Percentiles rank a stretch among this genome's conserved stretches.
phyloP scores from a whole-genome alignment of 2,113 vertebrate species.

The Kryptolebias marmoratus region DNA sequence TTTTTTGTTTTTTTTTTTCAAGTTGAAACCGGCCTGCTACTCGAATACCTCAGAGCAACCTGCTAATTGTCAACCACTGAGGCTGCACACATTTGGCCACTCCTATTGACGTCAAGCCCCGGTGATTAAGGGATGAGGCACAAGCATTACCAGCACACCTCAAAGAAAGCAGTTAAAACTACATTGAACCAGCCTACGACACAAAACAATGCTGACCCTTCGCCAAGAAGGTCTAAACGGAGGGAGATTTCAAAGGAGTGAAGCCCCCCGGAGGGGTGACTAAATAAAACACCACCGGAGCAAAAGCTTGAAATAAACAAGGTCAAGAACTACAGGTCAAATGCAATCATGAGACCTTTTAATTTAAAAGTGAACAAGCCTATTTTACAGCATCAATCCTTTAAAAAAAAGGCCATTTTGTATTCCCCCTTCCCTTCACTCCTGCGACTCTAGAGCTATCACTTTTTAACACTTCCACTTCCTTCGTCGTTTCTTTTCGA shows the following conservation, averaged over 20 bases:
- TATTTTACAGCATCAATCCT: no score
- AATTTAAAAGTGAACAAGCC: not conserved
- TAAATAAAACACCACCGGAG: not conserved
- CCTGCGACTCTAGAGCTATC: not conserved
- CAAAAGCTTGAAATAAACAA: not conserved
- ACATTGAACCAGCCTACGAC: slow-evolving; percentile 15
- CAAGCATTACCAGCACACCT: slow-evolving; percentile 39
- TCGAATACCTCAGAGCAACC: slow-evolving; percentile 24
- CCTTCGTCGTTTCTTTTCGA: not conserved
- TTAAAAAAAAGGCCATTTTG: not conserved
- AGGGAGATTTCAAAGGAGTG: not conserved
- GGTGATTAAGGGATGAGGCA: slow-evolving; percentile 71
- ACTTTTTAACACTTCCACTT: not conserved
- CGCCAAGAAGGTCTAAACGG: not conserved
- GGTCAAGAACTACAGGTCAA: not conserved
- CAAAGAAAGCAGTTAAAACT: slow-evolving; percentile 15
- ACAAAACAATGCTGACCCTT: not conserved
- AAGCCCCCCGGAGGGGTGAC: not conserved
- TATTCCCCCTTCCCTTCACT: not conserved
- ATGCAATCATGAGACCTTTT: not conserved
- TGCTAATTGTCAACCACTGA: slow-evolving; percentile 26
- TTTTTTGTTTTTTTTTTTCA: slow-evolving; percentile 8
- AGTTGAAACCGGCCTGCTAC: slow-evolving; percentile 26
- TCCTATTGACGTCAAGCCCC: slow-evolving; percentile 69
- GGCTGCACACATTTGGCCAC: slow-evolving; percentile 48